Base-by-base conservation (phyloP, 1,140 invertebrate species). In the Paralvinella palmiformis region DNA sequence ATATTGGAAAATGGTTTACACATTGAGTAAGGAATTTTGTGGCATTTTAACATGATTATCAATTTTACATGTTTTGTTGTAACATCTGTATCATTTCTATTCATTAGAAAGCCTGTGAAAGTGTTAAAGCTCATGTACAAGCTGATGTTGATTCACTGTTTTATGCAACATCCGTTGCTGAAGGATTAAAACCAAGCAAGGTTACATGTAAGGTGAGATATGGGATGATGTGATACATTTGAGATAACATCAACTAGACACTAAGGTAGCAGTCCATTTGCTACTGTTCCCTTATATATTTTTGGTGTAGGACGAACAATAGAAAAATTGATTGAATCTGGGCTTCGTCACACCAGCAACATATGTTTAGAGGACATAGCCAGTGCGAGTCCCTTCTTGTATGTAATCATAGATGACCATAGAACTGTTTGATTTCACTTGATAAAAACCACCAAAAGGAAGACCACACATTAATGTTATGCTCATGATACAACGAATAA, bases 101-200 rank as follows among this genome's bases (percentile, higher is more conserved):
- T 65, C 74, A 78, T 27, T 70, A 86, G 85, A 81, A 83, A 64
- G 78, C 83, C 17, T 87, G 85, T 72, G 83, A 84, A 45, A 81
- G 83, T 4, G 66, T 83, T 36, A 80, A 78, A 67, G 73, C 73
- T 44, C 71, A 75, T 5, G 71, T 82, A 53, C 80, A 75, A 36
- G 72, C 68, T 5, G 75, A 77, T 59, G 73, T 82, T 2, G 84
- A 86, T 68, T 81, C 80, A 24, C 72, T 84, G 33, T 86, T 82
- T 73, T 82, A 85, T 71, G 80, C 83, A 3, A 79, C 82, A 2
- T 77, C 76, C 24, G 81, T 82, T 10, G 84, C 82, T 74, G 83
- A 67, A 70, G 71, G 29, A 64, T 85, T n/a, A 31, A 33, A 41
- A 36, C 56, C 45, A 31, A 32, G 32, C 55, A 32, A 13, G 29